phyloP scores from a whole-genome alignment of 2,797 vertebrate genomes.

The Sebastes matsubarae region DNA sequence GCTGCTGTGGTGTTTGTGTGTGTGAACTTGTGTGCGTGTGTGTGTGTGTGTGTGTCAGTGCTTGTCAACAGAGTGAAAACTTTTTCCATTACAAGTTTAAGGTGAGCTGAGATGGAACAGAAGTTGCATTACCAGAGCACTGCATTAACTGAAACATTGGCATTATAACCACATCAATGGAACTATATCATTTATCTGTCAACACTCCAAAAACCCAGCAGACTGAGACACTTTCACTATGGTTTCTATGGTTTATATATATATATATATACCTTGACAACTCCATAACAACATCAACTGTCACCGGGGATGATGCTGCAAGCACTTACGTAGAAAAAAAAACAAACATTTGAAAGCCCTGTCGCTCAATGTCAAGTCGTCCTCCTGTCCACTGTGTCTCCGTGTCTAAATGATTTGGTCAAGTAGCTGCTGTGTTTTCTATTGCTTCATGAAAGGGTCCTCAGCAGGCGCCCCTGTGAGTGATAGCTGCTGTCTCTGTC shows the following conservation, averaged over 20 bases:
- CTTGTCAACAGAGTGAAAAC: constrained; percentile 38
- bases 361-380: constrained; percentile 51
- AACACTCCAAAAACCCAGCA: constrained; percentile 13
- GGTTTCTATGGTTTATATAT: not conserved
- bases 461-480: constrained; percentile 45
- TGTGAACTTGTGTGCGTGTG: not conserved
- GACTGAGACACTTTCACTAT: constrained; percentile 18
- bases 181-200: constrained; percentile 69
- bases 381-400: constrained; percentile 46
- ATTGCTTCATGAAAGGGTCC: constrained; percentile 45
- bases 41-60: not conserved
- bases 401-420: constrained; percentile 60
- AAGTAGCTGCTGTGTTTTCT: constrained; percentile 49
- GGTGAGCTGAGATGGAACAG: constrained; percentile 27
- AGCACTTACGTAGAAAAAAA: not conserved
- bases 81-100: constrained; percentile 62
- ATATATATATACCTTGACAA: constrained; percentile 40
- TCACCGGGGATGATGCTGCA: constrained; percentile 30
- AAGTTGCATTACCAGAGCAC: constrained; percentile 39
- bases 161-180: constrained; percentile 46
- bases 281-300: constrained; percentile 52
- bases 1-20: not conserved
- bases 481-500: constrained; percentile 45
- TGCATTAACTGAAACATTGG: constrained; percentile 50
- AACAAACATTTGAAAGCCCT: constrained; percentile 7